Evolutionary conservation across 1,140 invertebrate species (phyloP).

Genomic region (Calephelis nemesis): DNA sequence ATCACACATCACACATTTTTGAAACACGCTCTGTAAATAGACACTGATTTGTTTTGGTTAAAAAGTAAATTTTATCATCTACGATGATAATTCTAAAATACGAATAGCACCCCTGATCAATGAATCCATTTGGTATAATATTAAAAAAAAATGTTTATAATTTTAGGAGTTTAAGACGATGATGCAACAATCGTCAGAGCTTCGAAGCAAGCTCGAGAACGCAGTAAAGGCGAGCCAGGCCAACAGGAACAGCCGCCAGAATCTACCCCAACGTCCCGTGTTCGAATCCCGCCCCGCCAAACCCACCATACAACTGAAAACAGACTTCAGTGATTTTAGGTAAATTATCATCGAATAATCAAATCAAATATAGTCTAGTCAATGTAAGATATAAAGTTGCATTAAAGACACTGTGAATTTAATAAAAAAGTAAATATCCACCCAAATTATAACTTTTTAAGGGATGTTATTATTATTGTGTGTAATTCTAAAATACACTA

Average conservation of each 20-base stretch:
- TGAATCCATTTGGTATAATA: neutral
- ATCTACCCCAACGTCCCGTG: slow-evolving; percentile 78
- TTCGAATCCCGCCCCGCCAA: slow-evolving; percentile 73
- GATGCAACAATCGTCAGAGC: slow-evolving; percentile 89
- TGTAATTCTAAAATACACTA: too few relatives aligned
- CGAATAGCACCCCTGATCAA: too few relatives aligned
- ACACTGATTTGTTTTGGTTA: too few relatives aligned
- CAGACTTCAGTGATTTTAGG: slow-evolving; percentile 96
- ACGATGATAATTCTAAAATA: too few relatives aligned
- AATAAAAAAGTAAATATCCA: neutral
- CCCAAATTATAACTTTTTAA: too few relatives aligned
- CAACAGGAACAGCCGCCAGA: slow-evolving; percentile 69
- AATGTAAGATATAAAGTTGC: too few relatives aligned
- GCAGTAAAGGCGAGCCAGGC: slow-evolving; percentile 90
- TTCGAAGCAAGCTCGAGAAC: slow-evolving; percentile 90
- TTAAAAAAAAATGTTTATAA: neutral
- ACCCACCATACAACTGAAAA: slow-evolving; percentile 96
- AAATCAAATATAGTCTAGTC: neutral
- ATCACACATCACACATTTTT: too few relatives aligned
- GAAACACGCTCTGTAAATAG: too few relatives aligned
- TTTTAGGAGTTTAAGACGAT: slow-evolving; percentile 93
- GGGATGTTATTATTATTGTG: too few relatives aligned
- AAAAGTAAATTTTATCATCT: too few relatives aligned
- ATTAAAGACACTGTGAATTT: neutral
- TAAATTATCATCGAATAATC: slow-evolving; percentile 49